Conservation (phyloP, 2,888 invertebrate genomes). For the Homarus gammarus region DNA sequence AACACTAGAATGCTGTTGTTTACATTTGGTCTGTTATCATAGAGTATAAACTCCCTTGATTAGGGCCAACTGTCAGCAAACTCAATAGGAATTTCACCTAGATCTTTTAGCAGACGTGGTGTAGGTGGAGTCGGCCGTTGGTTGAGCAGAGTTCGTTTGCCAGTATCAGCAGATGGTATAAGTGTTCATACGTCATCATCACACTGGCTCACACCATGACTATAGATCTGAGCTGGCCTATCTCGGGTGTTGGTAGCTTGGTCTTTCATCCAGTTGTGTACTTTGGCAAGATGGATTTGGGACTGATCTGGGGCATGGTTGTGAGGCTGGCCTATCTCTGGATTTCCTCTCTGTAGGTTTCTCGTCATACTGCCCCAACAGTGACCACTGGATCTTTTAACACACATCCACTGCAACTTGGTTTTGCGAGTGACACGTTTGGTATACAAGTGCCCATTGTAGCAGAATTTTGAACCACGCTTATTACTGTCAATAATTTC, state of each 20-base stretch:
- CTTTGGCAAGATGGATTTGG: too few relatives aligned
- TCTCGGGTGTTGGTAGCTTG: constrained; percentile 4
- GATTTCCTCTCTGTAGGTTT: too few relatives aligned
- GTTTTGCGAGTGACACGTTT: too few relatives aligned
- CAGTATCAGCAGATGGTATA: constrained; percentile 3
- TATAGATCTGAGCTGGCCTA: constrained; percentile 14
- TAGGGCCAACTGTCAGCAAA: not conserved
- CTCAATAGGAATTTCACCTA: constrained; percentile 16
- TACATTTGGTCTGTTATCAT: constrained; percentile 6
- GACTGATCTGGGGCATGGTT: too few relatives aligned
- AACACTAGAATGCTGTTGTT: constrained; percentile 7
- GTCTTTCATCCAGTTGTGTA: too few relatives aligned
- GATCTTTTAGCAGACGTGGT: constrained; percentile 9
- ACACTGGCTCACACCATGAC: constrained; percentile 17
- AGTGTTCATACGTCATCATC: not conserved
- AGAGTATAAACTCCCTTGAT: not conserved
- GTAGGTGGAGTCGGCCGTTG: constrained; percentile 19
- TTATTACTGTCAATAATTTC: too few relatives aligned
- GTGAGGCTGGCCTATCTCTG: too few relatives aligned
- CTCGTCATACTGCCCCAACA: too few relatives aligned
- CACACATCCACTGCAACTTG: too few relatives aligned
- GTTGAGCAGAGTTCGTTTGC: not conserved
- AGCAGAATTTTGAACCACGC: too few relatives aligned
- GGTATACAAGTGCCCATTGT: too few relatives aligned
- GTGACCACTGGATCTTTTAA: too few relatives aligned